These are phyloP conservation scores for Luperina nickerlii DNA, from an alignment of 2,888 invertebrate species.

Conservation along the genomic window DNA sequence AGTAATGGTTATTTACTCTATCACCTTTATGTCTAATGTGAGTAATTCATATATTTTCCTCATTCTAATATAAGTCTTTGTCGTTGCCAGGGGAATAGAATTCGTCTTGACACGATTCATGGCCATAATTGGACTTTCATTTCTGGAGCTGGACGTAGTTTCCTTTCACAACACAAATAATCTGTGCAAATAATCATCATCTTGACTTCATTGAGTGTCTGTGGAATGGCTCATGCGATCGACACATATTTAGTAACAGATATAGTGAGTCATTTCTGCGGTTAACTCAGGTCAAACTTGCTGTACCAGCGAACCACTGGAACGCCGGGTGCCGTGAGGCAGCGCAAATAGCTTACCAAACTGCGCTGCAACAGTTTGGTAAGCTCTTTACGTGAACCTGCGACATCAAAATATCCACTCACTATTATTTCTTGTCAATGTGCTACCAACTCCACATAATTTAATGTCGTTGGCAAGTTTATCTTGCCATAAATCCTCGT, in stretches of 20 bases:
- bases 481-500: constrained; percentile 28
- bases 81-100: not conserved
- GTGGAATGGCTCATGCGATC: not conserved
- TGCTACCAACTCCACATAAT: constrained; percentile 20
- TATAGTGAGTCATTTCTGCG: not conserved
- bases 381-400: not conserved
- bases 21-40: constrained; percentile 3
- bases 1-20: constrained; percentile 18
- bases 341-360: not conserved
- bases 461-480: constrained; percentile 12
- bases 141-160: not conserved
- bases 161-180: not conserved
- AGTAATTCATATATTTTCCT: constrained; percentile 32
- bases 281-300: not conserved
- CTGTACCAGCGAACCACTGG: not conserved
- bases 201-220: not conserved
- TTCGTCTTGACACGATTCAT: not conserved
- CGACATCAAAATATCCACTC: not conserved
- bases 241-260: not conserved
- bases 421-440: not conserved
- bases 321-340: not conserved
- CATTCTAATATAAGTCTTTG: constrained; percentile 5
- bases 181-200: not conserved
- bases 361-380: not conserved
- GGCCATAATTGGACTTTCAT: not conserved